Conservation (phyloP, 2,113 vertebrate species). For the Lophochroa leadbeateri region DNA sequence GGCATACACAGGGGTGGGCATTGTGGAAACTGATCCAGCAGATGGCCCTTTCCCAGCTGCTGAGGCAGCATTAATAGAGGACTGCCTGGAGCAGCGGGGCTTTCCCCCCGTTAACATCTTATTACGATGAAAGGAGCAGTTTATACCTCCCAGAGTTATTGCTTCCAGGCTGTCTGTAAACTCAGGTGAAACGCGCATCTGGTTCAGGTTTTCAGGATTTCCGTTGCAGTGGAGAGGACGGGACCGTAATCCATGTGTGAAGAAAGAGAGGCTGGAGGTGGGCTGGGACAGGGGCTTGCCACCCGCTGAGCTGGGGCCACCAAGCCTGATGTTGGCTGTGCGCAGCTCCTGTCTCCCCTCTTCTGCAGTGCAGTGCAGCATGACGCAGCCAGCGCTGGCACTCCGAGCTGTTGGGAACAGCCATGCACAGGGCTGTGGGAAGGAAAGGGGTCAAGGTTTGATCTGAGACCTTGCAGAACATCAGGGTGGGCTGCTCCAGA, state of each 20-base stretch:
- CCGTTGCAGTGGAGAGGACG: neutral
- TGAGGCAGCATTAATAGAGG: neutral
- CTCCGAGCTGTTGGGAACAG: rapidly evolving
- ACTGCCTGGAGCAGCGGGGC: neutral
- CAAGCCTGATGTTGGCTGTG: neutral
- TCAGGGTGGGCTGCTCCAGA: neutral
- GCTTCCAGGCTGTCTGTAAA: conserved; percentile 52
- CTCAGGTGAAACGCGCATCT: conserved; percentile 30
- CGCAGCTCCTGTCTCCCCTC: neutral
- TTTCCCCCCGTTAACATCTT: conserved; percentile 45
- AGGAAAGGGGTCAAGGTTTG: neutral
- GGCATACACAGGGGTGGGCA: neutral
- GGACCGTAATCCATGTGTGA: neutral
- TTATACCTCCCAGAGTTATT: conserved; percentile 33
- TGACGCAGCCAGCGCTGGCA: rapidly evolving
- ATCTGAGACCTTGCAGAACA: neutral
- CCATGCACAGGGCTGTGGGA: rapidly evolving
- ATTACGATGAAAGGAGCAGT: conserved; percentile 29
- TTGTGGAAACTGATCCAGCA: rapidly evolving
- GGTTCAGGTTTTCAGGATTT: conserved; percentile 25
- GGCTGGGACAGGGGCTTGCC: neutral
- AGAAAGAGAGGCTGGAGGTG: neutral
- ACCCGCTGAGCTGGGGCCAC: neutral
- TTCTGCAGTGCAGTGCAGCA: rapidly evolving
- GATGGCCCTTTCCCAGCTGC: neutral